Evolutionary conservation across 2,113 vertebrate species (phyloP).

Genomic region (Menura novaehollandiae): DNA sequence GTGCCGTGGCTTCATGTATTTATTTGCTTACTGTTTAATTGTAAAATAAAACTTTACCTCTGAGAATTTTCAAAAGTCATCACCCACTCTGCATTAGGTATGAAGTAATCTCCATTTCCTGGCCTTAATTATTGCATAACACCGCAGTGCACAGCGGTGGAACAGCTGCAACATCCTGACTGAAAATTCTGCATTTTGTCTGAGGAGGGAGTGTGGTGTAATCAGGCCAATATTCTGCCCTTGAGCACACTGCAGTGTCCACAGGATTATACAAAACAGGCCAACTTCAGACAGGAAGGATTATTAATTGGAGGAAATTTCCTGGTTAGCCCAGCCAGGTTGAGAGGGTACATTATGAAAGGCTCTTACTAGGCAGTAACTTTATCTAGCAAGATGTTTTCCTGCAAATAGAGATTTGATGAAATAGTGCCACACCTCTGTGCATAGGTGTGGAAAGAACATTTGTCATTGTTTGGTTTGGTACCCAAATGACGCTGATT

Average conservation of each 20-base stretch:
- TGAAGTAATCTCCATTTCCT: constrained; percentile 22
- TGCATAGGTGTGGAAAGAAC: background rate
- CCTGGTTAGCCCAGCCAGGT: background rate
- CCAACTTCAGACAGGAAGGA: background rate
- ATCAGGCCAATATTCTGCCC: background rate
- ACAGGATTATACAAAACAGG: background rate
- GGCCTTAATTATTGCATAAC: background rate
- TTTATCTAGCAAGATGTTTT: background rate
- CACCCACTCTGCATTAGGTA: background rate
- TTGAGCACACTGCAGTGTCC: background rate
- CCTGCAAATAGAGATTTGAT: background rate
- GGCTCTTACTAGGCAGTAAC: background rate
- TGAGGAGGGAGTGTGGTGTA: background rate
- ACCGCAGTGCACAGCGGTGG: background rate
- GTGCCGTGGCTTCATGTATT: background rate
- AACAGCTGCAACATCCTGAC: constrained; percentile 54
- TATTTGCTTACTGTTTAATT: background rate
- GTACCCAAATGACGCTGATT: background rate
- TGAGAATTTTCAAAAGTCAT: background rate
- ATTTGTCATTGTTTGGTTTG: background rate
- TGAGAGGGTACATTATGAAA: background rate
- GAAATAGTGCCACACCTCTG: background rate
- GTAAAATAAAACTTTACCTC: background rate
- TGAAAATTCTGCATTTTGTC: background rate
- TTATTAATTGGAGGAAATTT: background rate